Evolutionary conservation across 1,140 invertebrate genomes (phyloP).

Genomic region (Trichonephila clavipes): DNA sequence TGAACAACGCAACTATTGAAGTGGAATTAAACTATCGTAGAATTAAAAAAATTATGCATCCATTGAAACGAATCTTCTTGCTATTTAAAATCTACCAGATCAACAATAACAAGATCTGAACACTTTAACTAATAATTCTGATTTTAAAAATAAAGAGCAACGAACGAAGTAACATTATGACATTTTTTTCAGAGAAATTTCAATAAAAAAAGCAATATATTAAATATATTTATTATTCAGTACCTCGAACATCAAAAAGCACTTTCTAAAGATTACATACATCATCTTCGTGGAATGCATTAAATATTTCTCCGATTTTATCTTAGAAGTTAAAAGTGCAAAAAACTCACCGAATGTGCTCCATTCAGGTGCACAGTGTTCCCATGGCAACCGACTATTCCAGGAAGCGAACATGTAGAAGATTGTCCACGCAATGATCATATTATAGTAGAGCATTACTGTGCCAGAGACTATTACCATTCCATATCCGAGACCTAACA

Average conservation of each 20-base stretch:
- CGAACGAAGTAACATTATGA: no score
- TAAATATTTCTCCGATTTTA: background rate
- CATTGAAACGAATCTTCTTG: no score
- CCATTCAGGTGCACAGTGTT: conserved; percentile 80
- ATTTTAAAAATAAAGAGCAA: no score
- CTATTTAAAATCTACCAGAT: no score
- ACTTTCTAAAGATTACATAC: background rate
- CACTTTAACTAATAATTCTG: no score
- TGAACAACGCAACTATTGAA: no score
- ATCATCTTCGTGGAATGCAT: background rate
- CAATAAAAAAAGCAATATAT: background rate
- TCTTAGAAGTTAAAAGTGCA: background rate
- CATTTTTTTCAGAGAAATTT: no score
- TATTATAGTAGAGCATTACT: conserved; percentile 81
- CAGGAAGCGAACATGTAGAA: conserved; percentile 82
- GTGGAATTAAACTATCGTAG: no score
- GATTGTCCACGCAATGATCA: conserved; percentile 82
- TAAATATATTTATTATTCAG: background rate
- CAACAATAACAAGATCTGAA: no score
- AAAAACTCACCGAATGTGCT: conserved; percentile 78
- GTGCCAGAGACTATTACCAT: conserved; percentile 82
- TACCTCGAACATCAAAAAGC: background rate
- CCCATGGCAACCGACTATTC: conserved; percentile 81
- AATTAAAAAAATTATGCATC: no score
- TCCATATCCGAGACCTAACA: conserved; percentile 81